A percentile compares a stretch with the other conserved stretches of the same genome.
Conservation (phyloP, 2,888 invertebrate species). For the Globia sparganii region DNA sequence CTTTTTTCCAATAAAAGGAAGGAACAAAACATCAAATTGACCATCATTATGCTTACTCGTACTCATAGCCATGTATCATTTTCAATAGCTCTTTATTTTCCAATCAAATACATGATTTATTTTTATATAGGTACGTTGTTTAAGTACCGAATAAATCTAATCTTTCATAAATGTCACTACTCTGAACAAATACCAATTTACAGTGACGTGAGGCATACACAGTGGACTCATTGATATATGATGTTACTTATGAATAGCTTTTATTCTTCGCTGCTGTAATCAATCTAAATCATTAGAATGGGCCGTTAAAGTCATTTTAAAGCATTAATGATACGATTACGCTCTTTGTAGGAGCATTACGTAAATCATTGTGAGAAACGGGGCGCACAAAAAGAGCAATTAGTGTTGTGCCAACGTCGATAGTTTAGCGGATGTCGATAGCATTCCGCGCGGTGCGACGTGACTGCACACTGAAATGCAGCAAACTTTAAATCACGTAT, state of each 20-base stretch:
- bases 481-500: constrained; percentile 66
- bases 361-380: constrained; percentile 87
- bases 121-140: constrained; percentile 42
- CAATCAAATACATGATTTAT: constrained; percentile 35
- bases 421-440: constrained; percentile 89
- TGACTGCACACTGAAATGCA: constrained; percentile 85
- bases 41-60: not conserved
- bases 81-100: constrained; percentile 34
- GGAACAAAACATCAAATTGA: not conserved
- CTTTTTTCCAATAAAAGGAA: not conserved
- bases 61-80: not conserved
- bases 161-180: constrained; percentile 60
- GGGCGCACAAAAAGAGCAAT: constrained; percentile 85
- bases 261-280: constrained; percentile 74
- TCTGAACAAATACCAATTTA: constrained; percentile 58
- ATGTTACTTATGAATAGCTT: constrained; percentile 64
- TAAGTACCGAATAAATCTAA: constrained; percentile 59
- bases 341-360: constrained; percentile 78
- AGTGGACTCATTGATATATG: constrained; percentile 61
- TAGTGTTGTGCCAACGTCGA: constrained; percentile 88
- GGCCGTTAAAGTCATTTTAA: constrained; percentile 82
- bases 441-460: constrained; percentile 84
- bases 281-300: constrained; percentile 84
- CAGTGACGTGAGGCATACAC: constrained; percentile 43
- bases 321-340: constrained; percentile 85